Percentiles rank a stretch among this genome's conserved stretches.
Evolutionary conservation across 2,113 vertebrate genomes (phyloP).

Genomic region (Pipa parva): DNA sequence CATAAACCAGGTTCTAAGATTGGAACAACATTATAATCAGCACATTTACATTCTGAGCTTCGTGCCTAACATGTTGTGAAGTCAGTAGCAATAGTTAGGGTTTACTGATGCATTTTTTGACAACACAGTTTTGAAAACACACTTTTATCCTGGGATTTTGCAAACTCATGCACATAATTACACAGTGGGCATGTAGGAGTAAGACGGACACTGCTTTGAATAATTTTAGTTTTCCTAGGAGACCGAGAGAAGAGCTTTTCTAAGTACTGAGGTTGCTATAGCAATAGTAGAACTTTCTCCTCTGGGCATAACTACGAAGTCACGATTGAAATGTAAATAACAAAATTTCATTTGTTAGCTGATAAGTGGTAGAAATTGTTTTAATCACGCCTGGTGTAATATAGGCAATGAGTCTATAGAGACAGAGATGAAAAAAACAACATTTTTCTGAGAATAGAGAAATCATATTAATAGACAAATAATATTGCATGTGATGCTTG

Average conservation of each 20-base stretch:
- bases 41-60: no score
- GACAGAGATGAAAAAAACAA: no score
- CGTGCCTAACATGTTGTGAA: no score
- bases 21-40: no score
- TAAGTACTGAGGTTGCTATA: constrained; percentile 27
- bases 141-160: constrained; percentile 4
- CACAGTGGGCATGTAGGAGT: neutral
- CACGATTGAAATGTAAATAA: constrained; percentile 6
- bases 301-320: constrained; percentile 26
- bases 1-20: no score
- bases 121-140: neutral
- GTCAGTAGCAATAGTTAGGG: no score
- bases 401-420: no score
- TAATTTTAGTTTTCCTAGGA: constrained; percentile 29
- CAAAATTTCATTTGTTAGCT: constrained; percentile 16
- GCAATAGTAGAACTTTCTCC: constrained; percentile 17
- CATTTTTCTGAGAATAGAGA: no score
- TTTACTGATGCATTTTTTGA: neutral
- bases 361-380: constrained; percentile 1
- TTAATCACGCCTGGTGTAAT: neutral
- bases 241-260: constrained; percentile 4
- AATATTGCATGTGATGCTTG: no score
- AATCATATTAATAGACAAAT: no score
- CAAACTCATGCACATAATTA: constrained; percentile 4
- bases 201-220: constrained; percentile 17